Evolutionary conservation across 2,888 invertebrate species (phyloP).

Genomic region (Taphrorychus bicolor): DNA sequence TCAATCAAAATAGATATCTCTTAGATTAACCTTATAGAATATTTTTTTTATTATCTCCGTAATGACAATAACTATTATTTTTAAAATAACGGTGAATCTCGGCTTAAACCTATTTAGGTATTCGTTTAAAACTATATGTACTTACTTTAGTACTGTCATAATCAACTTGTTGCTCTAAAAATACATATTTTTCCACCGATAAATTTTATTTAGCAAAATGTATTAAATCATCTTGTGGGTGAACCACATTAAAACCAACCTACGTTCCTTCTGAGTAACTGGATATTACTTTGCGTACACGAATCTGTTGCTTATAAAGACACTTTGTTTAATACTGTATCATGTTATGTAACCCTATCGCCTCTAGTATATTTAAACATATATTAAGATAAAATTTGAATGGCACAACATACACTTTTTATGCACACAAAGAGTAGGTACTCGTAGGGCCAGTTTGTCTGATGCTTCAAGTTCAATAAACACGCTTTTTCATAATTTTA

Average conservation of each 20-base stretch:
- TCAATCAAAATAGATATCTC: conserved; percentile 52
- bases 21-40: background rate
- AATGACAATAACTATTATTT: conserved; percentile 12
- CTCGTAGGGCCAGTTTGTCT: conserved; percentile 6
- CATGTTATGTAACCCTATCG: background rate
- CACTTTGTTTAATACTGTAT: conserved; percentile 10
- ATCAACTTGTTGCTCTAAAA: background rate
- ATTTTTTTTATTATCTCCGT: conserved; percentile 5
- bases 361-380: background rate
- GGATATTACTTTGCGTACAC: background rate
- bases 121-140: background rate
- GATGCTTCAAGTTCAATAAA: background rate
- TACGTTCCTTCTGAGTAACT: background rate
- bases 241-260: background rate
- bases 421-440: background rate
- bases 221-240: conserved; percentile 3
- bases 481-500: background rate
- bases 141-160: no score
- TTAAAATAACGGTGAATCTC: conserved; percentile 26
- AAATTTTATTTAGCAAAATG: conserved; percentile 1
- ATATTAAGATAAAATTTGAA: background rate
- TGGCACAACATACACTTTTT: conserved; percentile 10
- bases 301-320: background rate
- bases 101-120: background rate
- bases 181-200: background rate